These are phyloP conservation scores for Hoplias malabaricus DNA, from an alignment of 2,113 vertebrate genomes.

Conservation along the genomic window DNA sequence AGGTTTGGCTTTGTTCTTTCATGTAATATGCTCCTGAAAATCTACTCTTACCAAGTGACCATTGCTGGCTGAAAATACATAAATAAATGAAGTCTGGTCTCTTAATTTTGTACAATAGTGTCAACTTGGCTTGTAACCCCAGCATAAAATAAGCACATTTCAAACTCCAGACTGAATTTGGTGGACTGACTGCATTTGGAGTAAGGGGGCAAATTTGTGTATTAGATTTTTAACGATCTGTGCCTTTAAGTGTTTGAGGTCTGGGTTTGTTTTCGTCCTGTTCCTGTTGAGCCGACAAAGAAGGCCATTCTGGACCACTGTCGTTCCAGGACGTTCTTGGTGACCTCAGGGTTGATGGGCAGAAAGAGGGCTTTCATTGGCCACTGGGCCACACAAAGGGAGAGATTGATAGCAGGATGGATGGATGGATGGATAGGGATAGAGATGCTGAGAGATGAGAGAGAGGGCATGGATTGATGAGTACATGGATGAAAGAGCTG, in stretches of 20 bases:
- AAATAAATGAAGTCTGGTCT: too few relatives aligned
- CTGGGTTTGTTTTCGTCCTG: neutral
- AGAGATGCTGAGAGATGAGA: slow-evolving; percentile 29
- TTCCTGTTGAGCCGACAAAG: slow-evolving; percentile 17
- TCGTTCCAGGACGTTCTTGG: slow-evolving; percentile 13
- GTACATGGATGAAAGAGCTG: neutral
- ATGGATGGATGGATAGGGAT: slow-evolving; percentile 26
- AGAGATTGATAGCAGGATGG: slow-evolving; percentile 10
- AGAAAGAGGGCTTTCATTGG: slow-evolving; percentile 38
- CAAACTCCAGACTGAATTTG: too few relatives aligned
- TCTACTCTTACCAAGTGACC: too few relatives aligned
- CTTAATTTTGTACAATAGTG: too few relatives aligned
- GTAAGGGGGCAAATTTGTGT: too few relatives aligned
- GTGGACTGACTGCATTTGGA: neutral
- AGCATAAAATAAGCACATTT: too few relatives aligned
- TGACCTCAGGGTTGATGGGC: slow-evolving; percentile 40
- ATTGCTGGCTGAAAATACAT: too few relatives aligned
- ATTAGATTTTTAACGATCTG: neutral
- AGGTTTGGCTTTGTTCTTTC: too few relatives aligned
- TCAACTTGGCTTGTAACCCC: too few relatives aligned
- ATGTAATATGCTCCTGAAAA: too few relatives aligned
- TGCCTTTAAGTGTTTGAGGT: neutral
- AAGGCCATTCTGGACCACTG: slow-evolving; percentile 33
- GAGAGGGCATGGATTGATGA: neutral
- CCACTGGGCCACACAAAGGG: slow-evolving; percentile 28